Conservation (phyloP, 35 echinoderm and acorn worm genomes). For the Lytechinus variegatus region DNA sequence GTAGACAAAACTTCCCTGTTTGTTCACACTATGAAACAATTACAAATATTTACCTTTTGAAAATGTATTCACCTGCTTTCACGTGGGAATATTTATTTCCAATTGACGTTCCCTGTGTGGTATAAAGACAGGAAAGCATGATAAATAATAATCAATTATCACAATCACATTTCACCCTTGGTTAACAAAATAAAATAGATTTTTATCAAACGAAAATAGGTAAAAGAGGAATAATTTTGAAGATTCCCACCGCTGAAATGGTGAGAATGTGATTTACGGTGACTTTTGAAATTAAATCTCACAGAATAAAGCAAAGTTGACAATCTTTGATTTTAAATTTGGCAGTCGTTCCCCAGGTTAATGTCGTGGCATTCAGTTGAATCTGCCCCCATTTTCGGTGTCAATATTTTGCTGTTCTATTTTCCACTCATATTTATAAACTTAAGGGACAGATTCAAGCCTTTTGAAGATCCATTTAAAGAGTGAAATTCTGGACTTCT, state of each 20-base stretch:
- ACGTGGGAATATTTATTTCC: neutral
- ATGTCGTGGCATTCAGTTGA: neutral
- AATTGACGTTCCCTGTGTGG: neutral
- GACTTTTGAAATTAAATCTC: neutral
- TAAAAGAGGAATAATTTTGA: neutral
- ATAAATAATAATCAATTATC: neutral
- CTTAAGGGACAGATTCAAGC: neutral
- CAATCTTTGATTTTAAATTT: neutral
- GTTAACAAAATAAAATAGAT: neutral
- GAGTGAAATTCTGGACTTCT: neutral
- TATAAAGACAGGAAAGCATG: neutral
- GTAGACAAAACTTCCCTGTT: neutral
- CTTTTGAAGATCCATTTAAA: neutral
- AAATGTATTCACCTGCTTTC: neutral
- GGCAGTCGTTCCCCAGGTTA: neutral
- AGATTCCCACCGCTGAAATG: neutral
- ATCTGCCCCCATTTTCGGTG: neutral
- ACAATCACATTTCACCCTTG: neutral
- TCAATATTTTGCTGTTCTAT: neutral
- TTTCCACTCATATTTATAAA: neutral
- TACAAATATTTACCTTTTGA: neutral
- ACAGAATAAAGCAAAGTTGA: neutral
- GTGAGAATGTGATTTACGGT: neutral
- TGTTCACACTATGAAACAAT: neutral
- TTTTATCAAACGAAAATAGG: neutral